A percentile compares a stretch with the other conserved stretches of the same genome.
phyloP scores from a whole-genome alignment of 2,888 invertebrate genomes.

The Apocheima hispidaria region DNA sequence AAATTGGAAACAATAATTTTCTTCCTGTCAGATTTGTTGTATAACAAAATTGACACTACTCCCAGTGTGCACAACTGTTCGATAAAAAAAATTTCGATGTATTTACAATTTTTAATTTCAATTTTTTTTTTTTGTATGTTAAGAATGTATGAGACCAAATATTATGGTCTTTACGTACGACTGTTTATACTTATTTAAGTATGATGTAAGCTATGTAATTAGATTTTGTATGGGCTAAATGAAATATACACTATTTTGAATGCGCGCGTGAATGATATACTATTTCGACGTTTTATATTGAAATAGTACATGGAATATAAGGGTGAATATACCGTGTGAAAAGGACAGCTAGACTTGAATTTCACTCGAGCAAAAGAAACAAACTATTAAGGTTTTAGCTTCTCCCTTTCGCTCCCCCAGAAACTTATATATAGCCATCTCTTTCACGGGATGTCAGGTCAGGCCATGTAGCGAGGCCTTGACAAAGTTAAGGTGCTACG shows the following conservation, averaged over 20 bases:
- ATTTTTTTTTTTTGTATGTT: constrained; percentile 42
- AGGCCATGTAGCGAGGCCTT: no score
- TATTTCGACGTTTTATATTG: constrained; percentile 37
- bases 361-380: no score
- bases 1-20: no score
- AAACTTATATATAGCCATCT: no score
- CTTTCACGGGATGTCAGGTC: no score
- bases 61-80: constrained; percentile 56
- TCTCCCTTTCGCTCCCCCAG: no score
- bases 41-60: not conserved
- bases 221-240: constrained; percentile 83
- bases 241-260: constrained; percentile 73
- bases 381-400: no score
- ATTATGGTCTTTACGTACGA: constrained; percentile 60
- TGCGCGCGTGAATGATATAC: constrained; percentile 50
- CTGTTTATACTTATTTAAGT: constrained; percentile 68
- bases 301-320: no score
- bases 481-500: no score
- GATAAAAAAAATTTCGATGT: constrained; percentile 67
- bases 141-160: constrained; percentile 49
- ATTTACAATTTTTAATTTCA: constrained; percentile 66
- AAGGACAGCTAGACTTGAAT: no score
- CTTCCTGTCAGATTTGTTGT: no score
- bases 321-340: no score
- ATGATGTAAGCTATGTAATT: constrained; percentile 69